Evolutionary conservation across 2,888 invertebrate species (phyloP), one percentile per base, ranked within the genome.

Genomic region (Lottia scabra): DNA sequence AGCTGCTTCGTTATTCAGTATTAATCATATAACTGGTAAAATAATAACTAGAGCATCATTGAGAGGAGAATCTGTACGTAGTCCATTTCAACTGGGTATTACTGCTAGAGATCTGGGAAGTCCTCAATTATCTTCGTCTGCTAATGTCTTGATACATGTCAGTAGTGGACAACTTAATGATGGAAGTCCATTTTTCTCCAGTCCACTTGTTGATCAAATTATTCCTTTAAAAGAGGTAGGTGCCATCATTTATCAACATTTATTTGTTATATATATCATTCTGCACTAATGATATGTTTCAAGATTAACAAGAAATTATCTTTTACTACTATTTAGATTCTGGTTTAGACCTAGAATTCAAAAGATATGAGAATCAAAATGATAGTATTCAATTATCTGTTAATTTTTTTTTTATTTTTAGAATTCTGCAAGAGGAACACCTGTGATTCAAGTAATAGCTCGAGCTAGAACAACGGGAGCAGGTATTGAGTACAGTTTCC

Each of bases 141-240:
- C 82, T 16, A 79, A 74, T 3, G 86, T 88, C 6, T 77, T 73
- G 62, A 87, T 90, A 43, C 93, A 92, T 65, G 92, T 95, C 2
- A 90, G 76, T 23, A 81, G 79, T 65, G 82, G 81, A 46, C 81
- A 81, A 63, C 74, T 79, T n/a, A 81, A 84, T 69, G 82, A 83
- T 70, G 82, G 82, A n/a, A 68, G 71, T 19, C 81, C 82, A 0
- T 46, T 71, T 46, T 80, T 79, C 80, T 64, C 71, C 12, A 27
- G 19, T 3, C 80, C 80, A 12, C 30, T 48, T 10, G 65, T 66
- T 19, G 74, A 71, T 13, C 26, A 67, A 26, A 44, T 48, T 8
- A n/a, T 70, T 4, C 45, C 67, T 45, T 70, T 71, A 13, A 38
- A 45, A 45, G 78, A 78, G 77, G 78, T 78, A 1, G 44, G 71